Conservation (phyloP, 2,797 vertebrate genomes). For the Trachops cirrhosus region DNA sequence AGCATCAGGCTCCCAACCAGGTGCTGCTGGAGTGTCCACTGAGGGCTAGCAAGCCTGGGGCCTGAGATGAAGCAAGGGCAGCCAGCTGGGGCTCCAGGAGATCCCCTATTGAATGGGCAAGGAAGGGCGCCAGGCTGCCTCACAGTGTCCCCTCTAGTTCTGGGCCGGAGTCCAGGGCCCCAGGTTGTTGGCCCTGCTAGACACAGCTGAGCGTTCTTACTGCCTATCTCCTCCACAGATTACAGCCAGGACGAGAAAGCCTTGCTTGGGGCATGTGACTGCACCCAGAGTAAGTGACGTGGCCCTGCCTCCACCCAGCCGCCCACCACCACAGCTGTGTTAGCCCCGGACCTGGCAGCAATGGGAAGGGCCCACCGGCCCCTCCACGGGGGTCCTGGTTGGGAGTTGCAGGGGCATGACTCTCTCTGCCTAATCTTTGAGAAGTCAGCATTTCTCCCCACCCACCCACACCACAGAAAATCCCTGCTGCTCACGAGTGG, state of each 20-base stretch:
- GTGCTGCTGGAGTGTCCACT: rapidly evolving
- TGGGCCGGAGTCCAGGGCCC: rapidly evolving
- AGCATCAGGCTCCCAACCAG: not conserved
- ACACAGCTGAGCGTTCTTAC: not conserved
- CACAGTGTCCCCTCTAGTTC: not conserved
- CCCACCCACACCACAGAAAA: not conserved
- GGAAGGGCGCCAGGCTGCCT: not conserved
- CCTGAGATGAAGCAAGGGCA: not conserved
- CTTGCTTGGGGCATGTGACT: conserved; percentile 94
- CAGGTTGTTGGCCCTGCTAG: rapidly evolving
- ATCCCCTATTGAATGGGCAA: not conserved
- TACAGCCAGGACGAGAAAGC: conserved; percentile 97
- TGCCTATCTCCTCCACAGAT: conserved; percentile 83
- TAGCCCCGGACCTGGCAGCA: not conserved
- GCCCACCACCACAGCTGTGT: not conserved
- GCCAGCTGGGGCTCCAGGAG: rapidly evolving
- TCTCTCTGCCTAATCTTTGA: not conserved
- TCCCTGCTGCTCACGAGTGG: rapidly evolving
- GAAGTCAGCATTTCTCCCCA: not conserved
- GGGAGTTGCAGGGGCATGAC: rapidly evolving
- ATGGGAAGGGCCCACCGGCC: not conserved
- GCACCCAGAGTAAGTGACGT: conserved; percentile 88
- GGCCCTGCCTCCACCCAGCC: rapidly evolving
- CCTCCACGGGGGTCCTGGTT: rapidly evolving
- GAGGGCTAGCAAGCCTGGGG: not conserved